Percentiles rank a stretch among this genome's conserved stretches.
Conservation (phyloP, 2,797 vertebrate species). For the Phalloptychus januarius region DNA sequence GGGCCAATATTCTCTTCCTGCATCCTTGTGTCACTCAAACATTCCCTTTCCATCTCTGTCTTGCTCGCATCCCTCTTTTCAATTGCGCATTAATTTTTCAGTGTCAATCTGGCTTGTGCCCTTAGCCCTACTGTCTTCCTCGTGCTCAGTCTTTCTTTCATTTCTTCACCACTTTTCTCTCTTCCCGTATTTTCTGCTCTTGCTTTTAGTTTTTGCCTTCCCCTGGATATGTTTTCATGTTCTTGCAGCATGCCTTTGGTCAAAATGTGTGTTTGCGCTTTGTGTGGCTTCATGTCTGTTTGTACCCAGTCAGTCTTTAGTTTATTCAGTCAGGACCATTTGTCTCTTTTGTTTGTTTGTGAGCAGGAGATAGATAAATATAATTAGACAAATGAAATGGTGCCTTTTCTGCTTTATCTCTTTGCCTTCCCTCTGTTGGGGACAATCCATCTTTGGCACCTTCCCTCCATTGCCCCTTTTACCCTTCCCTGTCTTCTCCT, state of each 20-base stretch:
- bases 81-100: slow-evolving; percentile 83
- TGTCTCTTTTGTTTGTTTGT: slow-evolving; percentile 75
- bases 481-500: slow-evolving; percentile 59
- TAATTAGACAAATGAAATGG: slow-evolving; percentile 82
- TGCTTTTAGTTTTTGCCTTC: slow-evolving; percentile 24
- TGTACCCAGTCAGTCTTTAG: slow-evolving; percentile 44
- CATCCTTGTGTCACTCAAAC: slow-evolving; percentile 67
- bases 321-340: slow-evolving; percentile 65
- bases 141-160: slow-evolving; percentile 48
- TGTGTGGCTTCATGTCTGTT: slow-evolving; percentile 42
- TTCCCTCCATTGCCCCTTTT: slow-evolving; percentile 54
- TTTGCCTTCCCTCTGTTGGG: slow-evolving; percentile 56
- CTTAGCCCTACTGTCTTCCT: slow-evolving; percentile 65
- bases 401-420: slow-evolving; percentile 66
- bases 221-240: slow-evolving; percentile 47
- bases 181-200: slow-evolving; percentile 46
- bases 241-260: slow-evolving; percentile 42
- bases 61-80: slow-evolving; percentile 62
- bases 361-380: slow-evolving; percentile 74
- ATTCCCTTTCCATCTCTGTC: slow-evolving; percentile 54
- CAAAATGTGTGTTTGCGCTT: slow-evolving; percentile 35
- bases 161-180: slow-evolving; percentile 51
- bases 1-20: slow-evolving; percentile 61
- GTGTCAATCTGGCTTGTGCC: slow-evolving; percentile 81
- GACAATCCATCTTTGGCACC: slow-evolving; percentile 69